A percentile compares a stretch with the other conserved stretches of the same genome.
Evolutionary conservation across 2,888 invertebrate species (phyloP).

Genomic region (Rotaria magnacalcarata): DNA sequence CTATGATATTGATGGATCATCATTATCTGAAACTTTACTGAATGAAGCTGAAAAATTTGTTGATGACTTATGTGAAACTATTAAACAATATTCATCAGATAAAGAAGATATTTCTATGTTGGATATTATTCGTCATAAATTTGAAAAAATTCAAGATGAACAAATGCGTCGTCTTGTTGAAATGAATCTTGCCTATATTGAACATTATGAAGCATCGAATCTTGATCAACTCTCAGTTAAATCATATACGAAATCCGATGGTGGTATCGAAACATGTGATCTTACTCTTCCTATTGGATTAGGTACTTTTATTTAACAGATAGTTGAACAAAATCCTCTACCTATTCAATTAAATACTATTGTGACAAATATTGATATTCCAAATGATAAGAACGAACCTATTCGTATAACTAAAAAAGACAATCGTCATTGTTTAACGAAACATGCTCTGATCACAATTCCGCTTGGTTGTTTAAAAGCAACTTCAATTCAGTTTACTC

Average conservation of each 20-base stretch:
- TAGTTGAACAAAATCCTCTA: not conserved
- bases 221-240: not conserved
- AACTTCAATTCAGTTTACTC: not conserved
- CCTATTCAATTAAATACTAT: not conserved
- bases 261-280: not conserved
- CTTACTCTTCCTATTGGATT: not conserved
- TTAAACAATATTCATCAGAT: not conserved
- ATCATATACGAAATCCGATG: not conserved
- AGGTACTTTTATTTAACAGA: not conserved
- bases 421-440: not conserved
- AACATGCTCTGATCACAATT: not conserved
- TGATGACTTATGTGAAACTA: not conserved
- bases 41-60: not conserved
- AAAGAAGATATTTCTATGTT: not conserved
- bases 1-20: not conserved
- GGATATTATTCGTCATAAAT: not conserved
- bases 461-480: not conserved
- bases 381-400: not conserved
- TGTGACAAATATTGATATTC: not conserved
- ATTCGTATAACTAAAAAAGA: not conserved
- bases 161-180: not conserved
- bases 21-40: not conserved
- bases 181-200: not conserved
- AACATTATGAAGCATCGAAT: not conserved
- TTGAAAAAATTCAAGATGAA: not conserved